Conservation (phyloP, 2,888 invertebrate species). For the Cataglyphis cursor region DNA sequence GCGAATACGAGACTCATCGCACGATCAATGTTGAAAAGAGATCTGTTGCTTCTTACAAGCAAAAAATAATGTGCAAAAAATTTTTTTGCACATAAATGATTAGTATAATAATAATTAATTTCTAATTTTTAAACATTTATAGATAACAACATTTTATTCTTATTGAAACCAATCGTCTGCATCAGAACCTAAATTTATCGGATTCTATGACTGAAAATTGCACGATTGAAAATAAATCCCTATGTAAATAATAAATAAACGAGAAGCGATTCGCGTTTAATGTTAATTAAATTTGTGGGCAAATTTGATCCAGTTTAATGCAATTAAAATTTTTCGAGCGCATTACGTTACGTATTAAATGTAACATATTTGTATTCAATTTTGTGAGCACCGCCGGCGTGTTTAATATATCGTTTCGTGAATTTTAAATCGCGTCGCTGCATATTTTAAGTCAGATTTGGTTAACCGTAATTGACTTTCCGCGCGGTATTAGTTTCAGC, state of each 20-base stretch:
- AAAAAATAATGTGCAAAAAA: not conserved
- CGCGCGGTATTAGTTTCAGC: constrained; percentile 51
- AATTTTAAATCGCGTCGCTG: constrained; percentile 50
- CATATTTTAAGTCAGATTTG: constrained; percentile 57
- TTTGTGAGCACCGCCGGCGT: constrained; percentile 18
- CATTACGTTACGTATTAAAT: constrained; percentile 33
- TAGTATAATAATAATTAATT: not conserved
- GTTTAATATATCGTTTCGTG: constrained; percentile 39
- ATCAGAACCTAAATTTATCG: not conserved
- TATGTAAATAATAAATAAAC: constrained; percentile 12
- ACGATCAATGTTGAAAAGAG: not conserved
- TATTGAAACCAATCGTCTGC: not conserved
- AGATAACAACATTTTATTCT: not conserved
- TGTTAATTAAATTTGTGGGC: constrained; percentile 28
- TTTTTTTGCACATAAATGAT: not conserved
- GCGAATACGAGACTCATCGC: not conserved
- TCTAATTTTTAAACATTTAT: not conserved
- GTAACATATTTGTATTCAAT: constrained; percentile 39
- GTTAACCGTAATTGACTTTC: constrained; percentile 56
- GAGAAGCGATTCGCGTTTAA: constrained; percentile 7
- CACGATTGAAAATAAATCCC: not conserved
- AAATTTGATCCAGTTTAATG: constrained; percentile 34
- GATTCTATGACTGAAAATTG: not conserved
- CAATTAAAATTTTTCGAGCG: constrained; percentile 17
- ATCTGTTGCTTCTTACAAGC: not conserved